A percentile compares a stretch with the other conserved stretches of the same genome.
These are phyloP conservation scores for Phataginus tetradactyla DNA, from an alignment of 2,797 vertebrate species.

Conservation along the genomic window DNA sequence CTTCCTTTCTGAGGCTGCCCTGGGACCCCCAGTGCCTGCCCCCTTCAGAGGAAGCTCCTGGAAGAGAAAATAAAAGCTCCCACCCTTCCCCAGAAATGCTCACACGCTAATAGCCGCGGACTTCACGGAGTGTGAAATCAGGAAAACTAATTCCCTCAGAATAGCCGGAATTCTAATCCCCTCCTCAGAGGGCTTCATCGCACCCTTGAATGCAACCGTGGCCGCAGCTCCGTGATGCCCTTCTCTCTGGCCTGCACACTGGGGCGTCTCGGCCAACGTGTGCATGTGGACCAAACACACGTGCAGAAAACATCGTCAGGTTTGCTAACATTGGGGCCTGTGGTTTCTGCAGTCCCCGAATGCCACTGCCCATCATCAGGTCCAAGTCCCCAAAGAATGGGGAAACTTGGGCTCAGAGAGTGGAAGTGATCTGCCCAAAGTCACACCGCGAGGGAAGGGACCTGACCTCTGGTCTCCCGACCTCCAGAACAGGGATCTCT, in stretches of 20 bases:
- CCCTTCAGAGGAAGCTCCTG: background rate
- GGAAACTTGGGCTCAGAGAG: background rate
- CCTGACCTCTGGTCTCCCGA: background rate
- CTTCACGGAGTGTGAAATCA: conserved; percentile 66
- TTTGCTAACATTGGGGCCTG: background rate
- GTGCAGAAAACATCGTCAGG: fast-evolving
- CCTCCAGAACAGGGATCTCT: background rate
- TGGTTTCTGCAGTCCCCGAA: background rate
- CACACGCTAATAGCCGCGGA: conserved; percentile 29
- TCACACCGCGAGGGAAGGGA: background rate
- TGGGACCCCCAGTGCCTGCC: background rate
- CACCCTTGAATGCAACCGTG: conserved; percentile 53
- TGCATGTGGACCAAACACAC: conserved; percentile 18
- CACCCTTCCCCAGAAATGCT: conserved; percentile 73
- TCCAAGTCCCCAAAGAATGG: background rate
- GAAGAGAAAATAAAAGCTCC: conserved; percentile 63
- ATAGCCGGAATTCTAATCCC: conserved; percentile 52
- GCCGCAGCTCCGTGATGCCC: conserved; percentile 66
- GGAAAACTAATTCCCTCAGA: conserved; percentile 72
- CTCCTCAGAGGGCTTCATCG: conserved; percentile 53
- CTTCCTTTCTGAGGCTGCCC: conserved; percentile 10
- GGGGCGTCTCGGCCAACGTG: conserved; percentile 47
- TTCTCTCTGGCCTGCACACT: conserved; percentile 72
- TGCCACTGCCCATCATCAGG: background rate
- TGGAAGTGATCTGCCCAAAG: background rate